Evolutionary conservation across 2,888 invertebrate genomes (phyloP), one percentile per base, ranked within the genome.

Genomic region (Limnephilus auricula): DNA sequence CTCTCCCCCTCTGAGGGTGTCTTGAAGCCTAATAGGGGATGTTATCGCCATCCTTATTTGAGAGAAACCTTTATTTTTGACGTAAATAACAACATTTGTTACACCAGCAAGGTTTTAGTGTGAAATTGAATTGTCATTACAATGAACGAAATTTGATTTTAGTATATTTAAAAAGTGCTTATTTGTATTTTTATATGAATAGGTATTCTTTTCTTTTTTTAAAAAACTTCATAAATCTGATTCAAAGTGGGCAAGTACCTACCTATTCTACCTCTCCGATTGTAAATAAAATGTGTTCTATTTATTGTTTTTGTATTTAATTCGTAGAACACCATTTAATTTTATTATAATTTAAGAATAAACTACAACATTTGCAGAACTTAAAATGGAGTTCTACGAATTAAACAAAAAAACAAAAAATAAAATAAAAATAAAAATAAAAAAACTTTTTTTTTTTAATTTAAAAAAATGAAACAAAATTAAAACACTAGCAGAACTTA

Each of bases 21-120:
- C 82, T 37, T 34, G 34, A 82, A 32, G 34, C 65, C 82, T 82
- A 82, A 82, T 82, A 82, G 82, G 82, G 82, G 82, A 82, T 82
- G 82, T 82, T 82, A 82, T 82, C 82, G 13, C 82, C 82, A 32
- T 82, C 34, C 32, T 82, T 82, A 82, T 82, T 82, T 34, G 34
- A 15, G 34, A 37, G 31, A 80, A 82, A 82, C 34, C 34, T 34
- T 37, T 32, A 34, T 82, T 82, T 82, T 82, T 82, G 25, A 65
- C 65, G 25, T 65, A 65, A 65, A 65, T 65, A 65, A 65, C n/a
- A 65, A n/a, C 65, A 65, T 9, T 65, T 65, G 65, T 65, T 65
- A 65, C 65, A 65, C 25, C 25, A 25, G n/a, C 65, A 65, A 65
- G 65, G 65, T 65, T 25, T 65, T n/a, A 65, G 65, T 65, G 65